These are phyloP conservation scores for Pristiophorus japonicus DNA, from an alignment of 2,113 vertebrate genomes.

Conservation along the genomic window DNA sequence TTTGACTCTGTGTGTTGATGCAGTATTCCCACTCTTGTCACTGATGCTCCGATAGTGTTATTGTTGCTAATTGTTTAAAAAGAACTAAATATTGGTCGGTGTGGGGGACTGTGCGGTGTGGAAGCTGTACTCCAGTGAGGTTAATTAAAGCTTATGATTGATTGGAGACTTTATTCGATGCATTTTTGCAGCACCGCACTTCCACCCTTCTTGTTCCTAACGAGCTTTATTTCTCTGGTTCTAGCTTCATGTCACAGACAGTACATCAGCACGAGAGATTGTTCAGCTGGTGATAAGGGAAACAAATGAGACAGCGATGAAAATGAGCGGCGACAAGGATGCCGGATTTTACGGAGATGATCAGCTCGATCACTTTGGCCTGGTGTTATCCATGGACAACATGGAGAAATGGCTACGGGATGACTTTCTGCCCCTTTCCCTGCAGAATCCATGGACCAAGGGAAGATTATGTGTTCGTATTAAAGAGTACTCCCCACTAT, in stretches of 20 bases:
- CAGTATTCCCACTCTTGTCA: too few species aligned
- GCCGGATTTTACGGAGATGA: constrained; percentile 61
- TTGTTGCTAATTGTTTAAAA: too few species aligned
- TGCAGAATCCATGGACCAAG: constrained; percentile 66
- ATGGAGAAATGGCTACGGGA: constrained; percentile 77
- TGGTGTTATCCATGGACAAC: constrained; percentile 62
- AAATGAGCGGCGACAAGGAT: constrained; percentile 50
- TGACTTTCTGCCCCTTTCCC: constrained; percentile 69
- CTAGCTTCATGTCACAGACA: constrained; percentile 70
- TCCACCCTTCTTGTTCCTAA: neutral
- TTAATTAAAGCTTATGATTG: neutral
- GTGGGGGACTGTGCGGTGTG: neutral
- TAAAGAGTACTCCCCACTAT: constrained; percentile 73
- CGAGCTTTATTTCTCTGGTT: constrained; percentile 40
- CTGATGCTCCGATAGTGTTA: too few species aligned
- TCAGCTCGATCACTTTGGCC: constrained; percentile 75
- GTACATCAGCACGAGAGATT: constrained; percentile 69
- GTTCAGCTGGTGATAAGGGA: constrained; percentile 77
- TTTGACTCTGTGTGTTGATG: too few species aligned
- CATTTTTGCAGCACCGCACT: neutral
- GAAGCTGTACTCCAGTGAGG: neutral
- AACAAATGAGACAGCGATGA: constrained; percentile 64
- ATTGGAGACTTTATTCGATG: neutral
- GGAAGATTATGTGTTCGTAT: constrained; percentile 74
- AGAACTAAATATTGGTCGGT: too few species aligned